phyloP scores from a whole-genome alignment of 2,888 invertebrate species.

The Cylloceria caligata region DNA sequence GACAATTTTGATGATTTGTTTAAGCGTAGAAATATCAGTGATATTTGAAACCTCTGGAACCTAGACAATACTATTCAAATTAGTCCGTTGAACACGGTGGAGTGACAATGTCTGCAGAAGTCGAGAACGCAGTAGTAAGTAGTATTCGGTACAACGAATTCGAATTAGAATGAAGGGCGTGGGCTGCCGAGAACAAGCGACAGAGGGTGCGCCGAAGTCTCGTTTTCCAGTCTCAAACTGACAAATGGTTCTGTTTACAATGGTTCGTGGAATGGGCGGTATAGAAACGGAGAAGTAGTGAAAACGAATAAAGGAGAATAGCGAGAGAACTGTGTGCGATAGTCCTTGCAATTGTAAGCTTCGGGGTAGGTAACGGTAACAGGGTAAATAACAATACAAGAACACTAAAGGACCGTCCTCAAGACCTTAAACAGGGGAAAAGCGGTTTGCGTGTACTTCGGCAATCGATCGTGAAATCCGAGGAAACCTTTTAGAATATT shows the following conservation, averaged over 20 bases:
- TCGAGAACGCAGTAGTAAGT: slow-evolving; percentile 31
- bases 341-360: slow-evolving; percentile 28
- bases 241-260: slow-evolving; percentile 80
- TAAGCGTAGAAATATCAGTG: slow-evolving; percentile 11
- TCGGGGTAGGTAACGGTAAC: slow-evolving; percentile 31
- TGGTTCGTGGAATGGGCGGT: slow-evolving; percentile 66
- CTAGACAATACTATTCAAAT: neutral
- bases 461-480: slow-evolving; percentile 8
- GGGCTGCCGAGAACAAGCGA: slow-evolving; percentile 47
- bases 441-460: neutral
- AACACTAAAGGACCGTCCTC: neutral
- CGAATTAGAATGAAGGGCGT: slow-evolving; percentile 39
- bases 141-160: slow-evolving; percentile 58
- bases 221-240: slow-evolving; percentile 68
- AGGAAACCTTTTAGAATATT: neutral
- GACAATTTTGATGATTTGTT: neutral
- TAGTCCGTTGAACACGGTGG: neutral
- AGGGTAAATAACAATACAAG: slow-evolving; percentile 41
- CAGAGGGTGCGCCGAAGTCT: slow-evolving; percentile 59
- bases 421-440: neutral
- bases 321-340: slow-evolving; percentile 22
- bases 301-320: slow-evolving; percentile 23
- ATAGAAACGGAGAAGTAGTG: slow-evolving; percentile 20
- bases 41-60: slow-evolving; percentile 12
- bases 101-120: slow-evolving; percentile 38